phyloP scores from a whole-genome alignment of 2,113 vertebrate genomes.

The Eublepharis macularius region DNA sequence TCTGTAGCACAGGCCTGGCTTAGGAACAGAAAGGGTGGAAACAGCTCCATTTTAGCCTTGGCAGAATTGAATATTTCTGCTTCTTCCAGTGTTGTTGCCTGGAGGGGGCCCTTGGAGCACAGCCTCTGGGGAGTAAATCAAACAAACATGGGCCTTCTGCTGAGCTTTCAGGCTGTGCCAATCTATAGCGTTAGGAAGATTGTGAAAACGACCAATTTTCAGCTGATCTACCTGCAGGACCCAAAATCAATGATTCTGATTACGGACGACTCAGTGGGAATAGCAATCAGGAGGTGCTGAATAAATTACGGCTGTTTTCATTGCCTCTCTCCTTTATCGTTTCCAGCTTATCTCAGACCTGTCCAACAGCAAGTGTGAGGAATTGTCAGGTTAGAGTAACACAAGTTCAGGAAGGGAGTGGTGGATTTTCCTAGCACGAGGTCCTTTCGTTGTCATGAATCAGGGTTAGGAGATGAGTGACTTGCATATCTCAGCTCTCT shows the following conservation, averaged over 20 bases:
- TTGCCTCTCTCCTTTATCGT: neutral
- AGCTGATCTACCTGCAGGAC: neutral
- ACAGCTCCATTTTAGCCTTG: neutral
- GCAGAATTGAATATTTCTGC: neutral
- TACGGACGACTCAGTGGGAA: neutral
- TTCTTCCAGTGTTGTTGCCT: neutral
- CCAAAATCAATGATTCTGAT: slow-evolving; percentile 25
- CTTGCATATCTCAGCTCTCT: no score
- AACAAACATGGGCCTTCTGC: neutral
- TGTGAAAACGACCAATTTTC: slow-evolving; percentile 14
- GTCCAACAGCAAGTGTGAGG: neutral
- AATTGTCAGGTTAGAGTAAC: neutral
- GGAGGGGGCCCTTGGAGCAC: neutral
- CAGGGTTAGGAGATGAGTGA: no score
- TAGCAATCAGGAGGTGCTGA: slow-evolving; percentile 17
- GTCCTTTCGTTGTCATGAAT: neutral
- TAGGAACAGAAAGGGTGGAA: neutral
- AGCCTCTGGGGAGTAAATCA: neutral
- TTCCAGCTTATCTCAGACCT: neutral
- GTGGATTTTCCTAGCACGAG: neutral
- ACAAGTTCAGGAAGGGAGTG: no score
- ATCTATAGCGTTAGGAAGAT: neutral
- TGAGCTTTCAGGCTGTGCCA: neutral
- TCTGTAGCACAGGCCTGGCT: neutral
- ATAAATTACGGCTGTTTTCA: neutral